Evolutionary conservation across 2,113 vertebrate genomes (phyloP).

Genomic region (Camelus dromedarius): DNA sequence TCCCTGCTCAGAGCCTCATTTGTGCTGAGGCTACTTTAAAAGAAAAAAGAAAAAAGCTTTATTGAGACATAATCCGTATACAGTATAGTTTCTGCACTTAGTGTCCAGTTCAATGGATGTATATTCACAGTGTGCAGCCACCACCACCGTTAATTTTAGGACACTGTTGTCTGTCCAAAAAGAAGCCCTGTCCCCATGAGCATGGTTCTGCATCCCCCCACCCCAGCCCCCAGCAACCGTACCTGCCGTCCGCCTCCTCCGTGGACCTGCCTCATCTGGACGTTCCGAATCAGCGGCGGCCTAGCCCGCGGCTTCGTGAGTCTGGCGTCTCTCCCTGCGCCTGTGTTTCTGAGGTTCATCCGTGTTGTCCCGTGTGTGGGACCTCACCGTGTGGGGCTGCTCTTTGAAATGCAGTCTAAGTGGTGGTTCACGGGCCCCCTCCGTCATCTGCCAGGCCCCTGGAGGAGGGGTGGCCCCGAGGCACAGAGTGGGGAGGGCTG

Average conservation of each 20-base stretch:
- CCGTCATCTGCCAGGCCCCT: too few relatives aligned
- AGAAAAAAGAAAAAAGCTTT: background rate
- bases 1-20: background rate
- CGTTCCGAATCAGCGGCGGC: fast-evolving
- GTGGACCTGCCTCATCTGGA: background rate
- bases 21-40: background rate
- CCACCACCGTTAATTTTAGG: background rate
- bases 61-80: background rate
- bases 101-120: background rate
- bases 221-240: fast-evolving
- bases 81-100: too few relatives aligned
- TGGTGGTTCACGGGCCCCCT: background rate
- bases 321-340: background rate
- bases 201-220: fast-evolving
- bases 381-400: background rate
- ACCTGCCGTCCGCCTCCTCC: background rate
- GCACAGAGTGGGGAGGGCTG: background rate
- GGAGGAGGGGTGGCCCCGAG: background rate
- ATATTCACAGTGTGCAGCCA: background rate
- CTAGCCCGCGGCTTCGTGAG: too few relatives aligned
- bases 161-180: fast-evolving
- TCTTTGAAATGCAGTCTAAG: background rate
- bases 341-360: background rate
- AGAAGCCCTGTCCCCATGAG: fast-evolving
- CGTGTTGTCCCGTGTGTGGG: background rate